Conservation (phyloP, 2,113 vertebrate genomes). For the Taxidea taxus region DNA sequence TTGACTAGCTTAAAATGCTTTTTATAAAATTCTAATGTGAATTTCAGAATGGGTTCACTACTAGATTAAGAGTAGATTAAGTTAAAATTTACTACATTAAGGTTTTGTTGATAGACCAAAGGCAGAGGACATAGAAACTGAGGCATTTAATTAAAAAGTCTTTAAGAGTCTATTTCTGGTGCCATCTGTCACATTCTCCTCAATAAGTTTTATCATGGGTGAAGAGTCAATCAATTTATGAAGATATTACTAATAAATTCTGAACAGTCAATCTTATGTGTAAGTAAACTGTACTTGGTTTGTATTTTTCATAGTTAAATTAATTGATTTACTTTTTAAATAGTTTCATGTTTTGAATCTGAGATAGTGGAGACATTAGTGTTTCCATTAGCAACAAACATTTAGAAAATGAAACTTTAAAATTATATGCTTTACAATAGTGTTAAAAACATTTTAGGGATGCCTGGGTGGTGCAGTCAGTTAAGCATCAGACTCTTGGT, state of each 20-base stretch:
- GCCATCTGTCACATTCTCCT: not conserved
- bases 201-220: not conserved
- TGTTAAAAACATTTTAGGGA: not conserved
- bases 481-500: not conserved
- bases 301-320: not conserved
- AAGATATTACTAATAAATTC: not conserved
- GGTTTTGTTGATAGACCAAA: not conserved
- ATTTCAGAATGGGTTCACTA: not conserved
- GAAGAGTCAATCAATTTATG: not conserved
- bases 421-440: not conserved
- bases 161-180: not conserved
- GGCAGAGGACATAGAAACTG: not conserved
- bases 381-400: not conserved
- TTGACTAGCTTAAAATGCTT: not conserved
- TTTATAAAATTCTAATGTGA: not conserved
- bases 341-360: not conserved
- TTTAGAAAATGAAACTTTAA: not conserved
- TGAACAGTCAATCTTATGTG: not conserved
- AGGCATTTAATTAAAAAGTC: not conserved
- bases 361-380: not conserved
- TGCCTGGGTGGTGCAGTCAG: not conserved
- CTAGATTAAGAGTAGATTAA: not conserved
- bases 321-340: not conserved
- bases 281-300: not conserved
- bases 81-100: not conserved